Base-by-base conservation (phyloP, 2,888 invertebrate species). In the Eulithis testata region DNA sequence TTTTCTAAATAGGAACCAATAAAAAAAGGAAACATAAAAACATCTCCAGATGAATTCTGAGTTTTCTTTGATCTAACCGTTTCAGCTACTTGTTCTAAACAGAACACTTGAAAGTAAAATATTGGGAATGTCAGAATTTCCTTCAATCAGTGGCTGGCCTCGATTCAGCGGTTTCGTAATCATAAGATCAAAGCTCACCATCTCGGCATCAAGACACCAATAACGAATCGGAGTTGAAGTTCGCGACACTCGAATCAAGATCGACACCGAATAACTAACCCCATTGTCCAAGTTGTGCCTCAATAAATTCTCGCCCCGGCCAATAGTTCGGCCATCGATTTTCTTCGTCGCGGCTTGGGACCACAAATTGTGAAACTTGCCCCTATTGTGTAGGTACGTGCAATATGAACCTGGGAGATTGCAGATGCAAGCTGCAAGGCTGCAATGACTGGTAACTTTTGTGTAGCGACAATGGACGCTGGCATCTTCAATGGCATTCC, bases 321-420 rank as follows among this genome's bases (percentile, higher is more conserved):
- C 86, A 79, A 86, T 86, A 87, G 87, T 87, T 83, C 69, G 77
- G 70, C 77, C 81, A 85, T 82, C 84, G 86, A 85, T 85, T 85
- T 85, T 85, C 83, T 84, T 84, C 76, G 75, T 79, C 75, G 40
- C 40, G 8, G 40, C 40, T 40, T 40, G 77, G 76, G 73, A 74
- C 88, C 87, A 80, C 87, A 87, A 86, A 87, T 86, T 85, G 86
- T 84, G 83, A 82, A 86, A 87, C 82, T 87, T 86, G 77, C 74
- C 75, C 79, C 79, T 73, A 84, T 88, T 88, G 87, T 87, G 79
- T 81, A 80, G 75, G 74, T 70, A 80, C 78, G 79, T 82, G 85
- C 87, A 87, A 83, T 86, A 87, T 85, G 86, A 85, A 86, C 82
- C 78, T 73, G 50, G 73, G 77, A 76, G 82, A 79, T 82, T 84